Evolutionary conservation across 2,888 invertebrate genomes (phyloP).

Genomic region (Tineola bisselliella): DNA sequence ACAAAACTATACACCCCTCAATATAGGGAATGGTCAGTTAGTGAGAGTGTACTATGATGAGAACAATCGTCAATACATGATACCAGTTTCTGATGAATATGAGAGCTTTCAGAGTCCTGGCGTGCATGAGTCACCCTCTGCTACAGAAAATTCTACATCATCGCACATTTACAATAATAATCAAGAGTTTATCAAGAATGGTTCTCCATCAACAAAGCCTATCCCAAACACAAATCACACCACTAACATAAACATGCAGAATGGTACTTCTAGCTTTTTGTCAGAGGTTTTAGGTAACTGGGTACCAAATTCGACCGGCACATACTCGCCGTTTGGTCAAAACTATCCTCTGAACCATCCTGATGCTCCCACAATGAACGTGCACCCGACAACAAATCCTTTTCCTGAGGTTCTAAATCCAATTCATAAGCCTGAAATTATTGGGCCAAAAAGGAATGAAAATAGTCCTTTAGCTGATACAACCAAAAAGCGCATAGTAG

Average conservation of each 20-base stretch:
- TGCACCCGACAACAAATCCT: slow-evolving; percentile 30
- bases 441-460: slow-evolving; percentile 53
- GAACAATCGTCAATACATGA: slow-evolving; percentile 55
- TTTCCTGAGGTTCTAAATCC: slow-evolving; percentile 26
- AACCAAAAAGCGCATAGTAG: slow-evolving; percentile 77
- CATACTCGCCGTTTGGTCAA: slow-evolving; percentile 78
- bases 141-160: slow-evolving; percentile 31
- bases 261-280: slow-evolving; percentile 65
- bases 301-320: slow-evolving; percentile 76
- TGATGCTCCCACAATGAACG: slow-evolving; percentile 43
- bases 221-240: slow-evolving; percentile 29
- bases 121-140: slow-evolving; percentile 28
- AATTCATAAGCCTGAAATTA: slow-evolving; percentile 36
- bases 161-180: slow-evolving; percentile 47
- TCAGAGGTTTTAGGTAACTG: slow-evolving; percentile 79
- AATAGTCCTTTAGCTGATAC: slow-evolving; percentile 61
- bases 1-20: slow-evolving; percentile 53
- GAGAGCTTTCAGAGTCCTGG: slow-evolving; percentile 55
- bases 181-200: slow-evolving; percentile 34
- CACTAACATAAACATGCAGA: slow-evolving; percentile 30
- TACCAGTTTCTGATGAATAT: slow-evolving; percentile 57
- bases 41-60: slow-evolving; percentile 56
- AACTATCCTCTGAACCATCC: slow-evolving; percentile 64
- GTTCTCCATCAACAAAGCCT: slow-evolving; percentile 31
- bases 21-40: slow-evolving; percentile 55